phyloP scores from a whole-genome alignment of 2,113 vertebrate species.

The Caretta caretta region DNA sequence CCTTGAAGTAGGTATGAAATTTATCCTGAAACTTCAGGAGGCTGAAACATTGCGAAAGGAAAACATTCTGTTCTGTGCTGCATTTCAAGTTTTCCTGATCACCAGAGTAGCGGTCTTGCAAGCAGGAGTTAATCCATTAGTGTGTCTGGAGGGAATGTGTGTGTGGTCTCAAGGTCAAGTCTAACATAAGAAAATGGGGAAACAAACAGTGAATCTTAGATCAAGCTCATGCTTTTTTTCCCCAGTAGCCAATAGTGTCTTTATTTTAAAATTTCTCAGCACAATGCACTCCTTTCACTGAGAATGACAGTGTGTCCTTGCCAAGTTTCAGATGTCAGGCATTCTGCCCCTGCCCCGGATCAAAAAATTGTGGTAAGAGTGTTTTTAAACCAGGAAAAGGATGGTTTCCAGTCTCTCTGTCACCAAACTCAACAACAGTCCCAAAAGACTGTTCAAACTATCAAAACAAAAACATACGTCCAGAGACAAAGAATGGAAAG shows the following conservation, averaged over 20 bases:
- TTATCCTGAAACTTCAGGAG: neutral
- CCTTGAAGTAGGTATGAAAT: neutral
- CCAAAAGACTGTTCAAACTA: slow-evolving; percentile 32
- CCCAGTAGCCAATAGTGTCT: neutral
- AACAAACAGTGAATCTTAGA: neutral
- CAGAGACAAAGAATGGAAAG: slow-evolving; percentile 3
- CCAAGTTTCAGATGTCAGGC: neutral
- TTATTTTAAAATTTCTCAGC: neutral
- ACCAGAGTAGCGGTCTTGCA: neutral
- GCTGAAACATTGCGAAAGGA: neutral
- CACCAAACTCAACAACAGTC: neutral
- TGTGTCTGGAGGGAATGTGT: neutral
- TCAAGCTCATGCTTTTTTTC: neutral
- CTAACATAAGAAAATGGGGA: neutral
- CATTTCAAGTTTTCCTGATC: neutral
- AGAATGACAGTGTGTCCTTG: neutral
- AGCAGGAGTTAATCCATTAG: neutral
- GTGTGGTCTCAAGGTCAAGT: neutral
- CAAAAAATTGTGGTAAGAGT: accelerated
- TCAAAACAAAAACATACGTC: slow-evolving; percentile 52
- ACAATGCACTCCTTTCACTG: neutral
- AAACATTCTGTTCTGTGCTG: neutral
- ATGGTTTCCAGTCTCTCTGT: neutral
- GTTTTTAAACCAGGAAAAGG: accelerated
- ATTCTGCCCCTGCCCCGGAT: accelerated